phyloP scores from a whole-genome alignment of 2,888 invertebrate genomes.

The Dynastes hyllus region DNA sequence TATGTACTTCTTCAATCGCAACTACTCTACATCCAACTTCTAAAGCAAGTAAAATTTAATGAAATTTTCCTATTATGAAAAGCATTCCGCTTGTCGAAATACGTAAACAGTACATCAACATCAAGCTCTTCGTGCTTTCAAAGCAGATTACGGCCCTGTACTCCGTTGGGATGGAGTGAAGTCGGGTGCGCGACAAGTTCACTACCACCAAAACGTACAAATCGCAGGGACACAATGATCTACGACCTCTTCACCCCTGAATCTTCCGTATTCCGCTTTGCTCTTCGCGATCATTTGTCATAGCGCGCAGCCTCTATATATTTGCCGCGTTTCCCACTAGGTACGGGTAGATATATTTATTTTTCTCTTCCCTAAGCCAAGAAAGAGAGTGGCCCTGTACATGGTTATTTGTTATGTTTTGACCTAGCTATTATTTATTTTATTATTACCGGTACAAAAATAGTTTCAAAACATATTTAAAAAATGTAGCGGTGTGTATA shows the following conservation, averaged over 20 bases:
- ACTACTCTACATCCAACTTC: no score
- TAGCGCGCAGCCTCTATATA: constrained; percentile 46
- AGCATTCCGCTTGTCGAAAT: no score
- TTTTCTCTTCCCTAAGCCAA: constrained; percentile 21
- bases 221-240: constrained; percentile 60
- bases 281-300: constrained; percentile 55
- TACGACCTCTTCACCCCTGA: constrained; percentile 57
- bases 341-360: constrained; percentile 23
- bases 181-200: constrained; percentile 57
- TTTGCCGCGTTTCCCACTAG: constrained; percentile 33
- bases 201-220: constrained; percentile 60
- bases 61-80: no score
- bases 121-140: background rate
- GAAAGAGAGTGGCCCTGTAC: background rate
- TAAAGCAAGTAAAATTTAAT: no score
- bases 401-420: no score
- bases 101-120: background rate
- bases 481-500: no score
- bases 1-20: no score
- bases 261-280: constrained; percentile 56
- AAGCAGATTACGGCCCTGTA: constrained; percentile 44
- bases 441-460: no score
- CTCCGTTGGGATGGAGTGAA: constrained; percentile 50
- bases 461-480: no score
- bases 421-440: no score